These are phyloP conservation scores for Trilocha varians DNA, from an alignment of 2,888 invertebrate species.

Conservation along the genomic window DNA sequence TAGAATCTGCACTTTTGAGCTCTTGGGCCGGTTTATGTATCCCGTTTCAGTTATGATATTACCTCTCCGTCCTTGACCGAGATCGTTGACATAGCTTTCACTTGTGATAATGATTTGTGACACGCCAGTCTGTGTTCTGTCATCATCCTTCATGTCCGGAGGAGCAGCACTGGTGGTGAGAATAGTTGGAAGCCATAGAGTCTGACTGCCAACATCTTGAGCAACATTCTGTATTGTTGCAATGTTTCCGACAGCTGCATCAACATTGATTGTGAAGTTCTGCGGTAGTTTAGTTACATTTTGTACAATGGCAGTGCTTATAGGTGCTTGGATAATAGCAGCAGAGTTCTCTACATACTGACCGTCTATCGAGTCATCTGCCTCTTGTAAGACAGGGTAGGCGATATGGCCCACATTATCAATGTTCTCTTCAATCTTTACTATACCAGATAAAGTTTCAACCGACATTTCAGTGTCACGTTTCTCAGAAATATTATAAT, in stretches of 20 bases:
- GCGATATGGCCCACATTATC: constrained; percentile 54
- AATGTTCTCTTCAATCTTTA: constrained; percentile 55
- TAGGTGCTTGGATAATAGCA: constrained; percentile 55
- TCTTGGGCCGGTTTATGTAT: constrained; percentile 49
- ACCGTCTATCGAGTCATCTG: constrained; percentile 53
- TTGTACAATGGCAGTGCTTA: constrained; percentile 61
- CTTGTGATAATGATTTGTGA: constrained; percentile 67
- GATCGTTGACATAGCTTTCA: constrained; percentile 57
- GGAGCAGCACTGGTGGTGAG: constrained; percentile 49
- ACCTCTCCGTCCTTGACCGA: constrained; percentile 41
- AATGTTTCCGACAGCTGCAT: constrained; percentile 60
- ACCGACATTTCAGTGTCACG: constrained; percentile 56
- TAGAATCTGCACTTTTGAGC: constrained; percentile 66
- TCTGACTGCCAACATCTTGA: constrained; percentile 60
- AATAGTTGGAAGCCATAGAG: constrained; percentile 64
- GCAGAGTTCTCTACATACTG: constrained; percentile 56
- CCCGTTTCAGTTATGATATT: constrained; percentile 58
- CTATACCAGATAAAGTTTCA: constrained; percentile 55
- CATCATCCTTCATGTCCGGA: constrained; percentile 52
- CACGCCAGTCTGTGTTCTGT: constrained; percentile 45
- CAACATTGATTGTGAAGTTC: constrained; percentile 66
- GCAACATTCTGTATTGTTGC: constrained; percentile 63
- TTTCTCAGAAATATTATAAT: constrained; percentile 57
- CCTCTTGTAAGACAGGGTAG: constrained; percentile 57
- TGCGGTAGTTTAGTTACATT: constrained; percentile 63